Conservation (phyloP, 2,888 invertebrate species). For the Caenorhabditis virilis region DNA sequence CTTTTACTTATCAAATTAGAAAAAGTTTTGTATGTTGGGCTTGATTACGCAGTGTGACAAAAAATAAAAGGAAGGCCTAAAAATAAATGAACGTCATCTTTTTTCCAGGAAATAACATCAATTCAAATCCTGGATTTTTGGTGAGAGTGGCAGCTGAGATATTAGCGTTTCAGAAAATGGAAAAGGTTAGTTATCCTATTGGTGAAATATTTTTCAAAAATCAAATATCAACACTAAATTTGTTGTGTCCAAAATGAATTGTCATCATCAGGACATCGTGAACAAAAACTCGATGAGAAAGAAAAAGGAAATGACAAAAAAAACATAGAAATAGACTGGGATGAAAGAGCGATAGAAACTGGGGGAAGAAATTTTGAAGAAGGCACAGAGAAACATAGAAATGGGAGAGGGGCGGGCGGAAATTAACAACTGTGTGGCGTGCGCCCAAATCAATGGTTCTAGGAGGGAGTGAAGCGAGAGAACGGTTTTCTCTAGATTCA, state of each 20-base stretch:
- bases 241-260: neutral
- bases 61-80: slow-evolving; percentile 1
- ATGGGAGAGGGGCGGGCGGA: no score
- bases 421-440: no score
- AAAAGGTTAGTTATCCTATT: slow-evolving; percentile 8
- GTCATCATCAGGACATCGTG: neutral
- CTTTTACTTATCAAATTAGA: no score
- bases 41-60: neutral
- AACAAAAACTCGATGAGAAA: neutral
- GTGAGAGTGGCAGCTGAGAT: slow-evolving; percentile 25
- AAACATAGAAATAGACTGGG: neutral
- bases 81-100: neutral
- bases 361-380: no score
- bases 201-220: no score
- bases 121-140: slow-evolving; percentile 1
- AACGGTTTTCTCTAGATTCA: no score
- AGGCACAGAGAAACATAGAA: no score
- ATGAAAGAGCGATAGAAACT: neutral
- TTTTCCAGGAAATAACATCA: neutral
- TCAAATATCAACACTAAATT: neutral
- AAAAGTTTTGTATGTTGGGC: no score
- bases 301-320: neutral
- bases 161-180: slow-evolving; percentile 22
- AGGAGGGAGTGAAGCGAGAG: no score
- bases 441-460: no score